Percentiles rank a stretch among this genome's conserved stretches.
Evolutionary conservation across 2,113 vertebrate species (phyloP).

Genomic region (Dolichallabes microphthalmus): DNA sequence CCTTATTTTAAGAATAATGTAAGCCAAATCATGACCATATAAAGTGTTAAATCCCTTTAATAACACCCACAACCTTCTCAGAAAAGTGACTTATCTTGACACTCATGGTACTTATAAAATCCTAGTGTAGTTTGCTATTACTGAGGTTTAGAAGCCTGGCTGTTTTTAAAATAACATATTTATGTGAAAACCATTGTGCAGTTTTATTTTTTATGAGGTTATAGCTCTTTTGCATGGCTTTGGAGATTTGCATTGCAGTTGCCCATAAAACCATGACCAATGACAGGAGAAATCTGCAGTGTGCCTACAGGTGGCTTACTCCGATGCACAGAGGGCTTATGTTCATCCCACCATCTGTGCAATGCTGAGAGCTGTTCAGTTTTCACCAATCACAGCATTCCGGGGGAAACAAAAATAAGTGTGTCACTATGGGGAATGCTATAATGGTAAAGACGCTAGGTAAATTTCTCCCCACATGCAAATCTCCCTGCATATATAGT

Average conservation of each 20-base stretch:
- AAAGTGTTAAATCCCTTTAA: background rate
- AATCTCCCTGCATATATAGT: slow-evolving; percentile 4
- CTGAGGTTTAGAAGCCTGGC: background rate
- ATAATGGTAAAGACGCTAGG: background rate
- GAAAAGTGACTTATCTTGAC: background rate
- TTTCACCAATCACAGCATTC: slow-evolving; percentile 2
- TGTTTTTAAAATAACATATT: slow-evolving; percentile 14
- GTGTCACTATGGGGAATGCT: background rate
- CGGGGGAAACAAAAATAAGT: background rate
- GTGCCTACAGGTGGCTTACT: background rate
- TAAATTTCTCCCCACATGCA: slow-evolving; percentile 41
- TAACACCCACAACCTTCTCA: background rate
- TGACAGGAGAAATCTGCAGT: slow-evolving; percentile 20
- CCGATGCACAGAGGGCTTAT: background rate
- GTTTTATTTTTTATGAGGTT: background rate
- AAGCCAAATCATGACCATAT: background rate
- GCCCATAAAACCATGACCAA: slow-evolving; percentile 34
- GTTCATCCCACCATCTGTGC: background rate
- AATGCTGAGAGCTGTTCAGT: background rate
- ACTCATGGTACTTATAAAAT: background rate
- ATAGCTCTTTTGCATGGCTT: slow-evolving; percentile 41
- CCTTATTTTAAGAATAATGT: background rate
- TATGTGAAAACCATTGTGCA: slow-evolving; percentile 20
- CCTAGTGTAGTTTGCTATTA: background rate
- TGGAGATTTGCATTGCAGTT: slow-evolving; percentile 47